These are phyloP conservation scores for Oryzias celebensis DNA, from an alignment of 2,113 vertebrate species.

Conservation along the genomic window DNA sequence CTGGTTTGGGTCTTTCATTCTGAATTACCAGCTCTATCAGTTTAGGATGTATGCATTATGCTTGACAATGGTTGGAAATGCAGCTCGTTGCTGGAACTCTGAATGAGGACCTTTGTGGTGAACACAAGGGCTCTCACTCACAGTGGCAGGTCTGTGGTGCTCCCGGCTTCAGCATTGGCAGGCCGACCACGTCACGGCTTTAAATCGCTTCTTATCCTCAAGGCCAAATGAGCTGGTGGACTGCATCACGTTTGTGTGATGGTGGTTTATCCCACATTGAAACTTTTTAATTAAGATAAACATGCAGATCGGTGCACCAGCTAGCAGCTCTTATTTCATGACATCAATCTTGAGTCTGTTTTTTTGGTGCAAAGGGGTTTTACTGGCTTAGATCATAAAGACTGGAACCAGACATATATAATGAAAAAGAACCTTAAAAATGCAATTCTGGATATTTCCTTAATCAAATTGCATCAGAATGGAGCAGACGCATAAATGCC, in stretches of 20 bases:
- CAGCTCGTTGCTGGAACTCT: slow-evolving; percentile 57
- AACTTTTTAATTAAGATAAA: slow-evolving; percentile 33
- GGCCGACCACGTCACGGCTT: slow-evolving; percentile 57
- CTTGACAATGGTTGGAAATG: slow-evolving; percentile 48
- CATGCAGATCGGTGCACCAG: slow-evolving; percentile 6
- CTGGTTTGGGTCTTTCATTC: not conserved
- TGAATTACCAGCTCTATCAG: slow-evolving; percentile 21
- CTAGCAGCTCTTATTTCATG: not conserved
- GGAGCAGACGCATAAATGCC: no score
- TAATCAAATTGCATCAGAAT: no score
- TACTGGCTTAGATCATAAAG: no score
- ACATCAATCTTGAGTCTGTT: no score
- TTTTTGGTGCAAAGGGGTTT: no score
- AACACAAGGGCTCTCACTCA: slow-evolving; percentile 50
- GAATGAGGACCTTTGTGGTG: slow-evolving; percentile 72
- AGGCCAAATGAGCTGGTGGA: slow-evolving; percentile 42
- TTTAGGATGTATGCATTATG: slow-evolving; percentile 21
- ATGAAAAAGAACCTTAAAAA: no score
- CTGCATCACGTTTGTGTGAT: slow-evolving; percentile 24
- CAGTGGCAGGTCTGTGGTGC: slow-evolving; percentile 64
- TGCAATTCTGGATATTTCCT: no score
- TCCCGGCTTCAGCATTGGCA: slow-evolving; percentile 71
- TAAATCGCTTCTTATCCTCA: slow-evolving; percentile 67
- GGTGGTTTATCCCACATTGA: slow-evolving; percentile 45
- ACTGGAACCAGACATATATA: no score